Conservation (phyloP, 2,888 invertebrate genomes). For the Rugalucina vietnamica region DNA sequence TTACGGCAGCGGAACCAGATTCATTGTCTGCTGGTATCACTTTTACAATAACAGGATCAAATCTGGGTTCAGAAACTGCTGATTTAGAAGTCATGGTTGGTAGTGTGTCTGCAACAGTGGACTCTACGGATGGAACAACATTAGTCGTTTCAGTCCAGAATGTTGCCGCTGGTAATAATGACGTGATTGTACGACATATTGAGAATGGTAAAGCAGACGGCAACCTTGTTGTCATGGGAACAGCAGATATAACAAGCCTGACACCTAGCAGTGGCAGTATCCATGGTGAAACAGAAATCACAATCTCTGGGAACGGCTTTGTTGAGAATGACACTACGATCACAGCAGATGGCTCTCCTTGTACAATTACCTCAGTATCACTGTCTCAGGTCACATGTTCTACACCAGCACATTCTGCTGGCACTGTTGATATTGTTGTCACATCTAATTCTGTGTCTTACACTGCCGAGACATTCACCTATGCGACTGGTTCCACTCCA, state of each 20-base stretch:
- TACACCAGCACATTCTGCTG: constrained; percentile 66
- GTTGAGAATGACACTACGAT: constrained; percentile 60
- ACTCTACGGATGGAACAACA: constrained; percentile 48
- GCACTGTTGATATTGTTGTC: constrained; percentile 53
- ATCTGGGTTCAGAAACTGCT: constrained; percentile 45
- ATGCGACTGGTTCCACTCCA: constrained; percentile 58
- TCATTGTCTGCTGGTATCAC: constrained; percentile 54
- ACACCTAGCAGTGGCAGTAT: constrained; percentile 65
- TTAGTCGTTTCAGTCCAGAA: constrained; percentile 67
- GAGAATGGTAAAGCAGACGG: constrained; percentile 59
- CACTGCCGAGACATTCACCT: constrained; percentile 54
- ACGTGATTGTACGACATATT: constrained; percentile 58
- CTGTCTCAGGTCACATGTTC: constrained; percentile 63
- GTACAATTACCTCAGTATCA: constrained; percentile 52
- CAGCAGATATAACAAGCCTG: constrained; percentile 39
- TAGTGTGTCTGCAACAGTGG: constrained; percentile 64
- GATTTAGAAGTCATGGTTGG: constrained; percentile 69
- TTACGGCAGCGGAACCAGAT: constrained; percentile 54
- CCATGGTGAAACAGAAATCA: constrained; percentile 46
- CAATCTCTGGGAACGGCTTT: constrained; percentile 71
- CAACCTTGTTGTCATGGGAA: constrained; percentile 37
- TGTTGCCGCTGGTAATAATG: constrained; percentile 66
- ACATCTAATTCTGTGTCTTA: constrained; percentile 61
- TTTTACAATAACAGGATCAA: constrained; percentile 64
- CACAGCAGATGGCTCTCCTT: constrained; percentile 57